Conservation (phyloP, 2,113 vertebrate species). For the Solea solea region DNA sequence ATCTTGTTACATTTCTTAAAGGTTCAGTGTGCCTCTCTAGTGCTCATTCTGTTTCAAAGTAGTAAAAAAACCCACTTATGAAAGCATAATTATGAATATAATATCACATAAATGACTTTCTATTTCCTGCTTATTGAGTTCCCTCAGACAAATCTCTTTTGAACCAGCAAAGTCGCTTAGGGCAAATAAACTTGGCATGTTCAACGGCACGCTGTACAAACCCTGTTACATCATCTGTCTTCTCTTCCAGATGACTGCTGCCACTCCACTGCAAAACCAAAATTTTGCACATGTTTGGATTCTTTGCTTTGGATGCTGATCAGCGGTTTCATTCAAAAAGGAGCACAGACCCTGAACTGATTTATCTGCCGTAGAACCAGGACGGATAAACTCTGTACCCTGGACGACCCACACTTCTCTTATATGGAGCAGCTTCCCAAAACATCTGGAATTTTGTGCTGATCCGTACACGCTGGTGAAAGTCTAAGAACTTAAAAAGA, state of each 20-base stretch:
- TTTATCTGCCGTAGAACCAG: neutral
- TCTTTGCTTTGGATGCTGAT: slow-evolving; percentile 35
- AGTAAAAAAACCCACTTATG: too few species aligned
- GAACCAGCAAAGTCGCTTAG: neutral
- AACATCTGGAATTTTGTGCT: neutral
- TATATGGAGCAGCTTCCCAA: neutral
- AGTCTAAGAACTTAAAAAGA: neutral
- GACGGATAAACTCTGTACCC: slow-evolving; percentile 1
- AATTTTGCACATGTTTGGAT: slow-evolving; percentile 17
- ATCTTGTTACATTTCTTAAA: too few species aligned
- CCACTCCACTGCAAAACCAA: slow-evolving; percentile 11
- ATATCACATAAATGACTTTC: too few species aligned
- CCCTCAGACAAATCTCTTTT: too few species aligned
- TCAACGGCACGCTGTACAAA: neutral
- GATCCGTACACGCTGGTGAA: neutral
- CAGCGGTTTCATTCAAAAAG: slow-evolving; percentile 18
- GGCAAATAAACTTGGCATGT: neutral
- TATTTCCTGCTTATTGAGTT: too few species aligned
- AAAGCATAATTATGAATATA: too few species aligned
- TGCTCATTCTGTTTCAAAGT: too few species aligned
- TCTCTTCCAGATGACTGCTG: slow-evolving; percentile 67
- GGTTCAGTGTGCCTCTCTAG: too few species aligned
- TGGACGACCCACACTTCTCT: neutral
- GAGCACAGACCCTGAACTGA: slow-evolving; percentile 30
- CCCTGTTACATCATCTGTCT: slow-evolving; percentile 27